Evolutionary conservation across 2,113 vertebrate species (phyloP).

Genomic region (Trachemys scripta): DNA sequence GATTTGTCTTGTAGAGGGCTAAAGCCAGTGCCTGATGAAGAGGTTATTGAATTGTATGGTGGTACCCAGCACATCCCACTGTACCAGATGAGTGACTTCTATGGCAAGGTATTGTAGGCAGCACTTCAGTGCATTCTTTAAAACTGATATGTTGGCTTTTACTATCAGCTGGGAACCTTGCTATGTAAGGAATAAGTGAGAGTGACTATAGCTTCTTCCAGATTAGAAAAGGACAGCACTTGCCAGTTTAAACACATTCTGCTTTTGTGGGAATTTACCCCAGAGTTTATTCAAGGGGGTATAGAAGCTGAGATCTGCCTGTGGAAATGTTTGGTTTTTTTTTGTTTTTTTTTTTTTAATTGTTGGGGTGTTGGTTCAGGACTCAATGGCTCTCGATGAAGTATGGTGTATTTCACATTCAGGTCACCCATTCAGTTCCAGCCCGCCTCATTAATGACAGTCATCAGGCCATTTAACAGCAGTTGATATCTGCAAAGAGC

Average conservation of each 20-base stretch:
- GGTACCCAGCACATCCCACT: conserved; percentile 86
- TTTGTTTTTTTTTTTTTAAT: neutral
- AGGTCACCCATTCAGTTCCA: neutral
- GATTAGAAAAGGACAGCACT: neutral
- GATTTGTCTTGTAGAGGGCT: conserved; percentile 76
- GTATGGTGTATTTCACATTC: neutral
- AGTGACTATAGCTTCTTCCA: neutral
- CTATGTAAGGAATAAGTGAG: conserved; percentile 2
- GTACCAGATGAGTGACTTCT: conserved; percentile 88
- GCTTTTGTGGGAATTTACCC: conserved; percentile 65
- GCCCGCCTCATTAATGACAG: neutral
- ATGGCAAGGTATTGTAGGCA: conserved; percentile 82
- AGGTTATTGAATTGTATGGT: conserved; percentile 83
- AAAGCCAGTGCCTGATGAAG: conserved; percentile 85
- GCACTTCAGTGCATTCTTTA: neutral
- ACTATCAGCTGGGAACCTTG: neutral
- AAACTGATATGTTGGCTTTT: neutral
- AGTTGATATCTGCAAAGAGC: neutral
- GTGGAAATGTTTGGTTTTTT: neutral
- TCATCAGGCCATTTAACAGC: neutral
- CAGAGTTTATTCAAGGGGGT: conserved; percentile 69
- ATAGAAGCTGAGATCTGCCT: conserved; percentile 36
- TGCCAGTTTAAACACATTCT: conserved; percentile 50
- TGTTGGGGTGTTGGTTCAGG: conserved; percentile 37
- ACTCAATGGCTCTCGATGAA: conserved; percentile 10